phyloP scores from a whole-genome alignment of 2,113 vertebrate genomes.

The Beaufortia kweichowensis region DNA sequence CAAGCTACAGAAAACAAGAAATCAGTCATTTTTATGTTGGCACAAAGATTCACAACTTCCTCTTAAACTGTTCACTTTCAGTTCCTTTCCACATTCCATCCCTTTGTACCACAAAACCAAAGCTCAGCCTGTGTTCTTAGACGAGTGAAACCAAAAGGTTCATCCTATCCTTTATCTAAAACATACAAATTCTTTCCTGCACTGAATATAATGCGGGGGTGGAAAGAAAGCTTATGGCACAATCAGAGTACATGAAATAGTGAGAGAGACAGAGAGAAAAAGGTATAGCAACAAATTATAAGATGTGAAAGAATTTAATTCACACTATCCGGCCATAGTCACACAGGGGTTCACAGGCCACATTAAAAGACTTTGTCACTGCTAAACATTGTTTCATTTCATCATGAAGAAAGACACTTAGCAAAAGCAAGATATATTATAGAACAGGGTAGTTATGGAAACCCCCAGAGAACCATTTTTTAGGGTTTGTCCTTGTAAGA shows the following conservation, averaged over 20 bases:
- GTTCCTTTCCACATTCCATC: conserved; percentile 13
- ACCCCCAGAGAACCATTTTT: neutral
- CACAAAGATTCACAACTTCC: neutral
- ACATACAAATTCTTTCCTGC: neutral
- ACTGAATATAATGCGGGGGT: neutral
- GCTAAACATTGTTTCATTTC: conserved; percentile 37
- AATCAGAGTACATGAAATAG: conserved; percentile 7
- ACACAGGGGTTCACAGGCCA: conserved; percentile 18
- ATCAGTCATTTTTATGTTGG: neutral
- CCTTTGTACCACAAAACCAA: neutral
- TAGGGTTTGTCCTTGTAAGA: neutral
- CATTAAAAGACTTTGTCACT: conserved; percentile 42
- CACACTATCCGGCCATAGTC: conserved; percentile 38
- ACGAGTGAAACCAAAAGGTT: neutral
- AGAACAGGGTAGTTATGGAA: conserved; percentile 14
- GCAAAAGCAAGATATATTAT: neutral
- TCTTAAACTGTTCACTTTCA: conserved; percentile 34
- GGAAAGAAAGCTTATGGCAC: neutral
- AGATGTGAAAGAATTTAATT: conserved; percentile 50
- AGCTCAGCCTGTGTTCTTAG: neutral
- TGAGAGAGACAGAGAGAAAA: conserved; percentile 15
- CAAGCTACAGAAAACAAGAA: too few relatives aligned
- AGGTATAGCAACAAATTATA: conserved; percentile 21
- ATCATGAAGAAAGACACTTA: conserved; percentile 18
- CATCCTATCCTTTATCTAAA: neutral